Base-by-base conservation (phyloP, 2,113 vertebrate species). In the Eptesicus fuscus region DNA sequence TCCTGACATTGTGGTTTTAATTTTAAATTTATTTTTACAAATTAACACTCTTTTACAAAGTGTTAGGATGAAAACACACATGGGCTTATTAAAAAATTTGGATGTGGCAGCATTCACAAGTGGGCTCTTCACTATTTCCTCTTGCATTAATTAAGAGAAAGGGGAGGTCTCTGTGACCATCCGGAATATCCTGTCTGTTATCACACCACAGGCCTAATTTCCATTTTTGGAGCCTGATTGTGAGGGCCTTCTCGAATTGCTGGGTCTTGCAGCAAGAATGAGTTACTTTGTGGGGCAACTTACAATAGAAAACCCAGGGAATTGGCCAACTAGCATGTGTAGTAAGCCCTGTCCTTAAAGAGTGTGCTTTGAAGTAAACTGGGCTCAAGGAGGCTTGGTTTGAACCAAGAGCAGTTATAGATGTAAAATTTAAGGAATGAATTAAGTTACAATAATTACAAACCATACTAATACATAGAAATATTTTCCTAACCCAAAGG, bases 1-100 rank as follows among this genome's bases (percentile, higher is more conserved):
- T 91, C 61, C 85, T 83, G 78, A 79, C 76, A 44, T 95, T 87
- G 4, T 49, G 69, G n/a, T 56, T 93, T 95, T 90, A 65, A 35
- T 88, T 97, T 93, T 92, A 23, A 88, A 88, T 37, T 87, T 67
- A 51, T 77, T 93, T 92, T 95, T 96, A 97, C 53, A 94, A 94
- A 97, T 97, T 86, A 97, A 88, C 76, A 82, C 82, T 5, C 96
- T 84, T 97, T 51, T 65, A n/a, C 28, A 59, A 78, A 91, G 67
- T 56, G 63, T 93, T 93, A 97, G 93, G 20, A 82, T 89, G 35
- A 56, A 90, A 95, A 69, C 2, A 42, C 9, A 70, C 22, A 59
- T 2, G 42, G 6, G 76, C 20, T 74, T 92, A 51, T 85, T 88
- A 96, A 61, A 88, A 96, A 61, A 88, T 5, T 35, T 37, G 22